phyloP scores from a whole-genome alignment of 1,140 invertebrate genomes.

The Linepithema humile region DNA sequence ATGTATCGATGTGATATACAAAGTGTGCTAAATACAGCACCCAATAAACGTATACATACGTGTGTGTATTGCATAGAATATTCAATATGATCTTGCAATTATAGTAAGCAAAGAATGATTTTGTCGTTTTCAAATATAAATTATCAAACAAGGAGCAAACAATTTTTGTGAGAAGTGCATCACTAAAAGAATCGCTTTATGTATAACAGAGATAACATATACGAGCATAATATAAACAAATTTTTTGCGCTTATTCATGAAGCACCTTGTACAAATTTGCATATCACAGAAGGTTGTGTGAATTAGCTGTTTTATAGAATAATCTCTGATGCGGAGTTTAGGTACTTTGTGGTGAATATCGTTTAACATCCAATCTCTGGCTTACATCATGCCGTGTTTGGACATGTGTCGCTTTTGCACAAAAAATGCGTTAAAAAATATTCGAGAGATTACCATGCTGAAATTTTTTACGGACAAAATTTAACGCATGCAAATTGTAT shows the following conservation, averaged over 20 bases:
- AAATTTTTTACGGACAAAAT: neutral
- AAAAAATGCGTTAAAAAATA: constrained; percentile 1
- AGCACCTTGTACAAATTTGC: neutral
- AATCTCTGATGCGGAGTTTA: neutral
- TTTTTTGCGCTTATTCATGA: constrained; percentile 2
- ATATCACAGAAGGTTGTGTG: neutral
- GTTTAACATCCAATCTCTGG: neutral
- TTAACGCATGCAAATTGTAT: neutral
- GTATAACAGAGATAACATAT: too few relatives aligned
- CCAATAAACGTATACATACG: neutral
- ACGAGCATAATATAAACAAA: neutral
- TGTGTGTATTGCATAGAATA: neutral
- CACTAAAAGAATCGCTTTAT: neutral
- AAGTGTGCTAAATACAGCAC: neutral
- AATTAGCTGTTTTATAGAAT: neutral
- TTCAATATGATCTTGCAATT: neutral
- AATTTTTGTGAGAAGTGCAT: neutral
- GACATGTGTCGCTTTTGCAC: neutral
- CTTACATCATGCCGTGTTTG: neutral
- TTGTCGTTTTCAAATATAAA: neutral
- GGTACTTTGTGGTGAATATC: neutral
- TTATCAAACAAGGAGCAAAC: too few relatives aligned
- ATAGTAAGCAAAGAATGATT: neutral
- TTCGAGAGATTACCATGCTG: neutral
- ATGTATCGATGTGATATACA: neutral